Conservation (phyloP, 2,113 vertebrate species). For the Paradoxurus hermaphroditus region DNA sequence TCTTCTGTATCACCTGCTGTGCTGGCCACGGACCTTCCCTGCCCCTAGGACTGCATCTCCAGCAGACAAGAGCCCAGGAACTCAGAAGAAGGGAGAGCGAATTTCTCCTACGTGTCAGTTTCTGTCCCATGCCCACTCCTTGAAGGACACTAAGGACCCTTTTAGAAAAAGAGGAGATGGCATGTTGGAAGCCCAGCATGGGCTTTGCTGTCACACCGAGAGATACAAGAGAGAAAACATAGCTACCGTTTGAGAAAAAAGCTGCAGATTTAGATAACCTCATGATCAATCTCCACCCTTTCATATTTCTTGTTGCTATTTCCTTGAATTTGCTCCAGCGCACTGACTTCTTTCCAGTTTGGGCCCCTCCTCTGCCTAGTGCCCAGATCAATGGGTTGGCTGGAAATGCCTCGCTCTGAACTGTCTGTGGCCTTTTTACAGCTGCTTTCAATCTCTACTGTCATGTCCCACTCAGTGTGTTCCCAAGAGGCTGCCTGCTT, state of each 20-base stretch:
- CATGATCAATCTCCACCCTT: background rate
- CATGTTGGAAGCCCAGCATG: background rate
- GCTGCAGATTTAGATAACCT: background rate
- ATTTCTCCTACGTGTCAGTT: background rate
- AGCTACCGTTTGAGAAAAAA: background rate
- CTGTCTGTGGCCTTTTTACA: background rate
- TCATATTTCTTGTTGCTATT: background rate
- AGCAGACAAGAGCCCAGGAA: background rate
- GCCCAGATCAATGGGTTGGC: background rate
- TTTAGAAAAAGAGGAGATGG: background rate
- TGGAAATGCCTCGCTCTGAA: background rate
- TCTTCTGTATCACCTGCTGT: background rate
- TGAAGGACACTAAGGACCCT: background rate
- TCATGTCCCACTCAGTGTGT: rapidly evolving
- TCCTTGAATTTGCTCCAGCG: background rate
- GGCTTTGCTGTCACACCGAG: background rate
- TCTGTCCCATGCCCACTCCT: background rate
- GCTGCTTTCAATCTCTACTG: background rate
- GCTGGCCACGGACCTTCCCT: too few relatives aligned
- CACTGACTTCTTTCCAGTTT: background rate
- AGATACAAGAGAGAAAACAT: background rate
- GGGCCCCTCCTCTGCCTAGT: background rate
- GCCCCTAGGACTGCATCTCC: background rate
- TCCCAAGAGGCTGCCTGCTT: background rate
- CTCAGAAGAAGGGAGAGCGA: background rate